Base-by-base conservation (phyloP, 1,140 invertebrate genomes). In the Halesus radiatus region DNA sequence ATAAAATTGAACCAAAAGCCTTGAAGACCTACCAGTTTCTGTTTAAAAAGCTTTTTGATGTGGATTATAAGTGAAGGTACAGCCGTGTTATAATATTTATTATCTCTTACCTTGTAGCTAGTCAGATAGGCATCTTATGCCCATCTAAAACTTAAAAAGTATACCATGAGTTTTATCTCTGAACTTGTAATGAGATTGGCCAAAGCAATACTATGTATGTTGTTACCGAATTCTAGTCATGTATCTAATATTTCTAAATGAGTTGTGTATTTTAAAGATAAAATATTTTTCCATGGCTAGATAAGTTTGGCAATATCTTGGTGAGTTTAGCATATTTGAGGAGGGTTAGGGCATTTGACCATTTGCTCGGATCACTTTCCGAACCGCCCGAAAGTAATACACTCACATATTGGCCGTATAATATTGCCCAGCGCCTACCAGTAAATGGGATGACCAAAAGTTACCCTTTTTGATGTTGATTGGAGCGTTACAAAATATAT, bases 381-480 rank as follows among this genome's bases (percentile, higher is more conserved):
- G 32, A 76, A 66, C 22, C 23, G 62, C 10, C 62, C 60, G 62
- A 66, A 66, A 66, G 62, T 66, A 66, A 76, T 72, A 52, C 18
- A 72, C 37, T 45, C 37, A 45, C 45, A 64, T 32, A 68, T 32
- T 53, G 62, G 76, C 50, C 60, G 26, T 23, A 64, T 68, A 77
- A 77, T 77, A 77, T 77, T 52, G 60, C 32, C 62, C 29, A 77
- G 58, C 53, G 72, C 18, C 68, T 45, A 77, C 32, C 76, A 77
- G 58, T 29, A 58, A 66, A 68, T 58, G 76, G 62, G 76, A 53
- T 76, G 78, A 53, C 75, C 81, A 60, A 82, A 80, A 83, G 81
- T 83, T 83, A 60, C 70, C 76, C 81, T 83, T 83, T 83, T 83
- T 83, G 81, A 83, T 83, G 81, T 83, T 83, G 81, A 83, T 83